Percentiles rank a stretch among this genome's conserved stretches.
These are phyloP conservation scores for Equus quagga DNA, from an alignment of 2,113 vertebrate species.

Conservation along the genomic window DNA sequence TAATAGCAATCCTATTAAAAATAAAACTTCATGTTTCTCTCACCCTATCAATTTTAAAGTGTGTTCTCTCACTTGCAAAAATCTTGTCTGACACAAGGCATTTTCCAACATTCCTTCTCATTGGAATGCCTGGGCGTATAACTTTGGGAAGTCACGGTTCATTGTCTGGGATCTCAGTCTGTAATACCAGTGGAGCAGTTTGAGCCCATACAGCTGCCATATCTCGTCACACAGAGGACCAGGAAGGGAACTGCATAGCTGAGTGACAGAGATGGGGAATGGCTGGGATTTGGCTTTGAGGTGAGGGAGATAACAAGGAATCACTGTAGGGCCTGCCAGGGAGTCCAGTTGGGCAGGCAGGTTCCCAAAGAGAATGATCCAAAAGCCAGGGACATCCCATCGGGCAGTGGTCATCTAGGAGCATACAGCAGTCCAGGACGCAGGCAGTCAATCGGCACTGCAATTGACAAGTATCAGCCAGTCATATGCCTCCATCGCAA, in stretches of 20 bases:
- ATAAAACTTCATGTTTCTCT: slow-evolving; percentile 29
- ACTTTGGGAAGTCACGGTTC: slow-evolving; percentile 25
- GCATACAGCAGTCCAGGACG: too few relatives aligned
- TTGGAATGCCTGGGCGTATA: slow-evolving; percentile 5
- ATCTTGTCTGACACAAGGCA: neutral
- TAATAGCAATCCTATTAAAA: neutral
- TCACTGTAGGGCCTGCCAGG: neutral
- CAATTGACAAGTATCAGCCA: neutral
- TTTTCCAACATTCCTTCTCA: slow-evolving; percentile 52
- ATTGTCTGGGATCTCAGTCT: slow-evolving; percentile 37
- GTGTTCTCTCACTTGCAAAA: neutral
- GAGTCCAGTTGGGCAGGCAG: neutral
- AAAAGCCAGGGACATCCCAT: neutral
- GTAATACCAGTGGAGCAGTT: neutral
- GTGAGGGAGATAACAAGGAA: neutral
- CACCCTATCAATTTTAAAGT: slow-evolving; percentile 18
- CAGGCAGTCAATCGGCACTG: neutral
- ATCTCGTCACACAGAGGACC: slow-evolving; percentile 11
- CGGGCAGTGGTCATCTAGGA: too few relatives aligned
- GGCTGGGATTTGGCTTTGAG: neutral
- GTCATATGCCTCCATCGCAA: neutral
- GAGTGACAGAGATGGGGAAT: neutral
- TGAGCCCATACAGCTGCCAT: slow-evolving; percentile 54
- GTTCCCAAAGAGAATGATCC: neutral
- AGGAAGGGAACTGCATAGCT: neutral